Evolutionary conservation across 2,113 vertebrate species (phyloP).

Genomic region (Prinia subflava): DNA sequence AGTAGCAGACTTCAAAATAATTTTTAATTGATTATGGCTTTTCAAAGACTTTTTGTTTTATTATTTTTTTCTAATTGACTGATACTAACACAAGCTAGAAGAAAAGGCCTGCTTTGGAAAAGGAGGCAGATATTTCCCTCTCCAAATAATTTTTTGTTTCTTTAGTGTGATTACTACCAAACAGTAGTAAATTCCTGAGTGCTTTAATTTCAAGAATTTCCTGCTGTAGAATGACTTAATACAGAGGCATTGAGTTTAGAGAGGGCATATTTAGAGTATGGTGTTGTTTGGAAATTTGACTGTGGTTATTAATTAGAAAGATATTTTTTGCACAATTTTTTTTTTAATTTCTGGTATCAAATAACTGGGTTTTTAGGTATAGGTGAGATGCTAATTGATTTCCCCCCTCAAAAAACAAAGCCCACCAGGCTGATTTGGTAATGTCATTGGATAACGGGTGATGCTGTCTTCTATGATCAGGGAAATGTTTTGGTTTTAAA

Average conservation of each 20-base stretch:
- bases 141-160: neutral
- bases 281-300: neutral
- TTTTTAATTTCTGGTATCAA: neutral
- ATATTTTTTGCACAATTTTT: neutral
- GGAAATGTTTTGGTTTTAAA: neutral
- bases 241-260: neutral
- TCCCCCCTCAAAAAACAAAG: fast-evolving
- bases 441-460: neutral
- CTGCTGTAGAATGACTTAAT: neutral
- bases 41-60: neutral
- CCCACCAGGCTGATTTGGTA: neutral
- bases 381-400: neutral
- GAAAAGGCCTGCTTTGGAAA: neutral
- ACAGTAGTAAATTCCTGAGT: neutral
- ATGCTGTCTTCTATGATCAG: neutral
- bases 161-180: neutral
- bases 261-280: neutral
- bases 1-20: neutral
- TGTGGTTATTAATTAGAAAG: neutral
- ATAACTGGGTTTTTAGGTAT: neutral
- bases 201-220: neutral
- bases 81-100: neutral
- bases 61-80: neutral
- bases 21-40: neutral
- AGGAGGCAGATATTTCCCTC: neutral